Percentiles rank a stretch among this genome's conserved stretches.
Conservation (phyloP, 2,888 invertebrate genomes). For the Drosophila prostipennis region DNA sequence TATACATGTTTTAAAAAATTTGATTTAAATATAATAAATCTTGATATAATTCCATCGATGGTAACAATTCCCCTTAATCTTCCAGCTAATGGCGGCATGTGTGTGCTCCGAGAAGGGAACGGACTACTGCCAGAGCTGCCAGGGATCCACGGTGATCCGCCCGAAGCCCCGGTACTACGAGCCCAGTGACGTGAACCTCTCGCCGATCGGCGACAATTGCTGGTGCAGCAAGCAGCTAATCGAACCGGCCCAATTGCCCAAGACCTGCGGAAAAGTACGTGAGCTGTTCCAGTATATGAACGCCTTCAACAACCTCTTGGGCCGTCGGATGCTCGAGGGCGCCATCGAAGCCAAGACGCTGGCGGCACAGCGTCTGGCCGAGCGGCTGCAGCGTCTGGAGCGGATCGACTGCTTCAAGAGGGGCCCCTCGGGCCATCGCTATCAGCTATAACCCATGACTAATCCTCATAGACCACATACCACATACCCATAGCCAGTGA, state of each 20-base stretch:
- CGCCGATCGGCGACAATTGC: conserved; percentile 82
- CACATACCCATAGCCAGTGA: not conserved
- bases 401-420: conserved; percentile 60
- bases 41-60: not conserved
- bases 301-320: conserved; percentile 74
- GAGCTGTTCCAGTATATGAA: conserved; percentile 73
- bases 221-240: conserved; percentile 82
- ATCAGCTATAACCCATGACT: conserved; percentile 31
- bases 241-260: conserved; percentile 82
- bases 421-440: conserved; percentile 30
- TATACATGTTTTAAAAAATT: too few relatives aligned
- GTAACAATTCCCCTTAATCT: not conserved
- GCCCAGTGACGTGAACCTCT: conserved; percentile 59
- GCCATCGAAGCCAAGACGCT: conserved; percentile 70
- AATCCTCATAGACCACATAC: not conserved
- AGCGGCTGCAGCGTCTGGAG: conserved; percentile 69
- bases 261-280: conserved; percentile 82
- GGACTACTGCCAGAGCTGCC: conserved; percentile 75
- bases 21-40: too few relatives aligned
- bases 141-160: conserved; percentile 55
- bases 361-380: conserved; percentile 71
- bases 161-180: conserved; percentile 71
- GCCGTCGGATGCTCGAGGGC: conserved; percentile 71
- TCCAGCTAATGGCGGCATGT: conserved; percentile 76
- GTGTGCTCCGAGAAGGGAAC: conserved; percentile 79